These are phyloP conservation scores for Gandaritis pyraliata DNA, from an alignment of 2,888 invertebrate species.

Conservation along the genomic window DNA sequence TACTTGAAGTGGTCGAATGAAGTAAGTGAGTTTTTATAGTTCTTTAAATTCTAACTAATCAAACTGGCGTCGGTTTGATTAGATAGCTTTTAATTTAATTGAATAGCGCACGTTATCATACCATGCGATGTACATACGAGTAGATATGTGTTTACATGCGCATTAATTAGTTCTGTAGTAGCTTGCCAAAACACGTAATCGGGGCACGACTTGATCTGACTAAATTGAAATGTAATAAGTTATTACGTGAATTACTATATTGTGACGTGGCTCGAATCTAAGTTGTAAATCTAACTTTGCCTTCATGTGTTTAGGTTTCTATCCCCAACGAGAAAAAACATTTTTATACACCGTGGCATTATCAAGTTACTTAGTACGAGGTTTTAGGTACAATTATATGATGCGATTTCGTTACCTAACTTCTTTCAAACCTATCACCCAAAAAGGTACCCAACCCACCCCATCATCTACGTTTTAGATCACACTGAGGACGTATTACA, in stretches of 20 bases:
- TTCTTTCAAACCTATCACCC: too few species aligned
- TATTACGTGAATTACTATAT: background rate
- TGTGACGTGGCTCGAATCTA: too few species aligned
- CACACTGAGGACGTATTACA: too few species aligned
- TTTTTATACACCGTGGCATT: too few species aligned
- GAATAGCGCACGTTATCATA: conserved; percentile 5
- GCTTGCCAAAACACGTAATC: conserved; percentile 6
- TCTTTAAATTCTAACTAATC: background rate
- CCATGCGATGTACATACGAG: background rate
- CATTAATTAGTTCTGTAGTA: conserved; percentile 15
- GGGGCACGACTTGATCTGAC: conserved; percentile 1
- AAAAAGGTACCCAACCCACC: too few species aligned
- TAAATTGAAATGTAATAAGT: conserved; percentile 9
- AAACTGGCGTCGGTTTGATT: background rate
- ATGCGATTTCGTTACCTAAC: too few species aligned
- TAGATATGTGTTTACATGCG: conserved; percentile 8
- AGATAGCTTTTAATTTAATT: background rate
- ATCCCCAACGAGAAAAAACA: too few species aligned
- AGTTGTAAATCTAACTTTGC: too few species aligned
- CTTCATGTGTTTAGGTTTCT: too few species aligned
- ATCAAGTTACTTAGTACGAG: too few species aligned
- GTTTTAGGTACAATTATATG: too few species aligned
- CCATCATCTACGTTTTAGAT: too few species aligned
- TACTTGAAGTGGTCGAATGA: background rate
- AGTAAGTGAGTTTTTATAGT: background rate